These are phyloP conservation scores for Ectobius pallidus DNA, from an alignment of 2,888 invertebrate species.

Conservation along the genomic window DNA sequence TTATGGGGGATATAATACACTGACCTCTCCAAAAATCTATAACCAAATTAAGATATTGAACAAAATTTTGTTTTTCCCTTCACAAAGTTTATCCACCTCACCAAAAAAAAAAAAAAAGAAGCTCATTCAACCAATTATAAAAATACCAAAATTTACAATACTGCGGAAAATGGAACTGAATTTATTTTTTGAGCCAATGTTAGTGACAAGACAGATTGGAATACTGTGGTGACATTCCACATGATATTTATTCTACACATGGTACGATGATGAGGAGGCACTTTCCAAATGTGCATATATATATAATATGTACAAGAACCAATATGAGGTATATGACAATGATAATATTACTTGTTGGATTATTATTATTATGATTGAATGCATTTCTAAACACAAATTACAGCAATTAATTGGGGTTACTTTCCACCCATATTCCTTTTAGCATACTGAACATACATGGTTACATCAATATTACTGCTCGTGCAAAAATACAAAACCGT, in stretches of 20 bases:
- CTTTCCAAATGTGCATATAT: constrained; percentile 33
- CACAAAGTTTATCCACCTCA: background rate
- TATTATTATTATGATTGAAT: constrained; percentile 25
- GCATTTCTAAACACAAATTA: constrained; percentile 35
- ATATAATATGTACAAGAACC: constrained; percentile 42
- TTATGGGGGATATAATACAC: too few species aligned
- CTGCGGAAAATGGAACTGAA: background rate
- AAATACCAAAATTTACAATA: background rate
- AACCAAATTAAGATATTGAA: background rate
- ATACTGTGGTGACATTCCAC: constrained; percentile 68
- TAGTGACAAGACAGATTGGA: constrained; percentile 64
- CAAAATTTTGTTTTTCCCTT: constrained; percentile 8
- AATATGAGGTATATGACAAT: constrained; percentile 25
- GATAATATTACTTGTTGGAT: constrained; percentile 30
- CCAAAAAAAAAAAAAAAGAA: background rate
- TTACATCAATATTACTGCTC: constrained; percentile 54
- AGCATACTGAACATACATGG: constrained; percentile 52
- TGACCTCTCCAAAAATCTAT: too few species aligned
- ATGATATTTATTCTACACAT: constrained; percentile 46
- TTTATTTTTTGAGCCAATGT: constrained; percentile 39
- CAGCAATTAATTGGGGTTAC: constrained; percentile 37
- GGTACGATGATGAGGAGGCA: constrained; percentile 24
- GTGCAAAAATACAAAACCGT: constrained; percentile 42
- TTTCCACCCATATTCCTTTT: constrained; percentile 39
- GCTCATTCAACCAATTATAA: background rate